These are phyloP conservation scores for Saimiri boliviensis DNA, from an alignment of 2,113 vertebrate genomes.

Conservation along the genomic window DNA sequence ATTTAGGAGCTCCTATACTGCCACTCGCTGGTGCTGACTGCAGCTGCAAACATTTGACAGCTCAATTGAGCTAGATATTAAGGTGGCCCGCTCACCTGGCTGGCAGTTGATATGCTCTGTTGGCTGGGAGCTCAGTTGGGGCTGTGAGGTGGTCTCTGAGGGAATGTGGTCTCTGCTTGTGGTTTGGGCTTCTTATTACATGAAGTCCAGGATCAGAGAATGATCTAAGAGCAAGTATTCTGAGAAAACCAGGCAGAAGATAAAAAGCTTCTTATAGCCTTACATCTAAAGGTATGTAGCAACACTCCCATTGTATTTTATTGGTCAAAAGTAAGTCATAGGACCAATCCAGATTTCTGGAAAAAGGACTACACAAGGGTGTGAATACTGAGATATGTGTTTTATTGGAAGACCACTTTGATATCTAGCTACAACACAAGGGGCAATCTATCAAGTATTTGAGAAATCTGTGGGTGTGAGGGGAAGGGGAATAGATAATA, in stretches of 20 bases:
- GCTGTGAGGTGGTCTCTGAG: neutral
- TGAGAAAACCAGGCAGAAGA: neutral
- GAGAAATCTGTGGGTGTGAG: neutral
- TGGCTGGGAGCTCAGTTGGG: neutral
- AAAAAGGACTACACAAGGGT: neutral
- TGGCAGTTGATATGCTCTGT: neutral
- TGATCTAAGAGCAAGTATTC: neutral
- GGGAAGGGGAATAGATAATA: neutral
- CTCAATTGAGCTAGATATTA: neutral
- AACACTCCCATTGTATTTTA: neutral
- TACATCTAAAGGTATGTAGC: neutral
- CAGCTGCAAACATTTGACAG: neutral
- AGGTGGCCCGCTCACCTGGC: neutral
- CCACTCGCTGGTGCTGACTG: neutral
- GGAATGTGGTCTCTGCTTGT: neutral
- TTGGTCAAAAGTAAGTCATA: neutral
- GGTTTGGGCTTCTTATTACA: neutral
- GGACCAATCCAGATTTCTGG: neutral
- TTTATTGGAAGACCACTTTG: neutral
- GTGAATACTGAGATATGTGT: neutral
- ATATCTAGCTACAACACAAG: neutral
- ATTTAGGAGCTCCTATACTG: neutral
- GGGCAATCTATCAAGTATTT: neutral
- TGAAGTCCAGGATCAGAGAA: neutral
- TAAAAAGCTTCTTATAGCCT: neutral